These are phyloP conservation scores for Syngnathus floridae DNA, from an alignment of 2,113 vertebrate species.

Conservation along the genomic window DNA sequence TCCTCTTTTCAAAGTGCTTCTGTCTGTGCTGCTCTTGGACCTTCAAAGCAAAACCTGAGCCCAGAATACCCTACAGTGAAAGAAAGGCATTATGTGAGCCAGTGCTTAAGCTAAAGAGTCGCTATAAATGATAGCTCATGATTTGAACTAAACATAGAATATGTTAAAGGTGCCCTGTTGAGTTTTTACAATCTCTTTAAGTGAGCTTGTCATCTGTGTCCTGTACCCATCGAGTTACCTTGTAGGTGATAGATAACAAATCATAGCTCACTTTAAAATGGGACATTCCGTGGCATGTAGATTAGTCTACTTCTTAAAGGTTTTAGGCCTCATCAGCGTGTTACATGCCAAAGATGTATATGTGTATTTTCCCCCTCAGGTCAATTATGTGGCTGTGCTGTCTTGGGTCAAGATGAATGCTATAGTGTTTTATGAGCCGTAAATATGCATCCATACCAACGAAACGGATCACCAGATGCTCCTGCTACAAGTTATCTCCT, in stretches of 20 bases:
- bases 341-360: not conserved
- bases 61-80: slow-evolving; percentile 84
- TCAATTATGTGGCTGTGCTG: not conserved
- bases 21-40: slow-evolving; percentile 97
- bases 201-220: not conserved
- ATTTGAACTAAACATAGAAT: not conserved
- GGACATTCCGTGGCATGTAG: not conserved
- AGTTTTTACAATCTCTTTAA: not conserved
- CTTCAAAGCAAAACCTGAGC: slow-evolving; percentile 94
- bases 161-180: not conserved
- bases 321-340: not conserved
- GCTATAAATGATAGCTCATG: not conserved
- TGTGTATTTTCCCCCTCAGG: not conserved
- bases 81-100: not conserved
- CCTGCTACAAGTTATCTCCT: not conserved
- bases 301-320: not conserved
- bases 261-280: not conserved
- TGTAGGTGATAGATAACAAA: not conserved
- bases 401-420: not conserved
- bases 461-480: not conserved
- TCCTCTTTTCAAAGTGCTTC: slow-evolving; percentile 98
- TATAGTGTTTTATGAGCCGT: not conserved
- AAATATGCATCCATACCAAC: not conserved
- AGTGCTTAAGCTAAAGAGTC: not conserved
- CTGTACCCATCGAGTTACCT: not conserved